phyloP scores from a whole-genome alignment of 2,113 vertebrate species.

The Phasianus colchicus region DNA sequence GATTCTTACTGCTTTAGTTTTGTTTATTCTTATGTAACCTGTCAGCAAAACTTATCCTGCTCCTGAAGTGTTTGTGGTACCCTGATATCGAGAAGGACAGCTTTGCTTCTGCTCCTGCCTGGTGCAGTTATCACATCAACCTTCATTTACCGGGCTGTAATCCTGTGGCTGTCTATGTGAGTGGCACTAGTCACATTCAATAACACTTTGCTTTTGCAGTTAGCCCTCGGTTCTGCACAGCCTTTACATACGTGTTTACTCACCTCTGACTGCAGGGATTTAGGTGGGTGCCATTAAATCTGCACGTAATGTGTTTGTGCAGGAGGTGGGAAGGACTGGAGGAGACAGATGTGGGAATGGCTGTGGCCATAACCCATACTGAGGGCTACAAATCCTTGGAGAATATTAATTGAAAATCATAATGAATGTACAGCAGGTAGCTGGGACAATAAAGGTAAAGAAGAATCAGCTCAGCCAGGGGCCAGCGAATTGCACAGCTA shows the following conservation, averaged over 20 bases:
- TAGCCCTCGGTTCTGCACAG: not conserved
- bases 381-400: not conserved
- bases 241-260: not conserved
- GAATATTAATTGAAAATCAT: constrained; percentile 29
- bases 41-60: constrained; percentile 62
- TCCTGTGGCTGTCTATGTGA: constrained; percentile 55
- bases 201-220: constrained; percentile 13
- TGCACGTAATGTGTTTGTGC: accelerated
- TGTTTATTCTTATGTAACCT: constrained; percentile 75
- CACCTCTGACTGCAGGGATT: not conserved
- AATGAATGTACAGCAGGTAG: not conserved
- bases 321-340: not conserved
- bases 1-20: constrained; percentile 60
- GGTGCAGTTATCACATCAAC: not conserved
- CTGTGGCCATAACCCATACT: accelerated
- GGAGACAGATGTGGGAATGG: not conserved
- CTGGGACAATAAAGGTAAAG: not conserved
- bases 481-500: not conserved
- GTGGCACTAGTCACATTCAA: constrained; percentile 66
- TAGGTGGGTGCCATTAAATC: not conserved
- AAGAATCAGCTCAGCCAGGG: not conserved
- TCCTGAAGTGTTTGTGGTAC: constrained; percentile 34
- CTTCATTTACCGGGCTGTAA: not conserved
- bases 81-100: constrained; percentile 68
- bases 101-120: constrained; percentile 68